Percentiles rank a stretch among this genome's conserved stretches.
Conservation (phyloP, 2,797 vertebrate species). For the Macropus fuliginosus region DNA sequence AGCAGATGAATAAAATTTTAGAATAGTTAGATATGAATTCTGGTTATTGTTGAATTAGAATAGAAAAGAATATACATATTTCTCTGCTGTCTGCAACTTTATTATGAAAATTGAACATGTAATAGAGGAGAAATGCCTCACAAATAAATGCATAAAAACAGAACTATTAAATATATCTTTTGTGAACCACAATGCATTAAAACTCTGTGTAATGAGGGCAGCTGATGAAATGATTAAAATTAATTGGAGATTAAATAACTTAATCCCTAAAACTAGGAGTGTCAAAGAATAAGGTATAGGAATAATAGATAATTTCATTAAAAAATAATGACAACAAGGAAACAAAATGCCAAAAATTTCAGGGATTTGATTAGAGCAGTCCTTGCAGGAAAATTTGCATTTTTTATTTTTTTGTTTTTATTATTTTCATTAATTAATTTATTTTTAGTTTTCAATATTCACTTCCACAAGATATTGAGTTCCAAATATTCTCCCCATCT, state of each 20-base stretch:
- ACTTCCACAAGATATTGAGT: no score
- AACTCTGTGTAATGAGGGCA: neutral
- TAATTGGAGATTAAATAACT: neutral
- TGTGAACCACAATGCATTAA: neutral
- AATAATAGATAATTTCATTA: neutral
- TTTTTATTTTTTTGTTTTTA: no score
- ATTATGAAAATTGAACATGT: neutral
- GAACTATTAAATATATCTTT: neutral
- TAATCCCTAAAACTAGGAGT: neutral
- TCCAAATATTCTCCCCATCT: no score
- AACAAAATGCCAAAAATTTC: neutral
- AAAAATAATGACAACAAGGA: neutral
- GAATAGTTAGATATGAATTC: neutral
- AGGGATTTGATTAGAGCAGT: neutral
- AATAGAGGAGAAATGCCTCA: neutral
- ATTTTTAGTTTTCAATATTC: no score
- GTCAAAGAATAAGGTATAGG: neutral
- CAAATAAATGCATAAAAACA: neutral
- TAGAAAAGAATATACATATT: neutral
- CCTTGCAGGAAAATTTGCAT: neutral
- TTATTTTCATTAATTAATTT: no score
- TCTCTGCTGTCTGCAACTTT: neutral
- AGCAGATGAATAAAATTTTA: neutral
- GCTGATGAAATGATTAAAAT: neutral
- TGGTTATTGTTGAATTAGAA: neutral